Evolutionary conservation across 2,113 vertebrate species (phyloP).

Genomic region (Plecotus auritus): DNA sequence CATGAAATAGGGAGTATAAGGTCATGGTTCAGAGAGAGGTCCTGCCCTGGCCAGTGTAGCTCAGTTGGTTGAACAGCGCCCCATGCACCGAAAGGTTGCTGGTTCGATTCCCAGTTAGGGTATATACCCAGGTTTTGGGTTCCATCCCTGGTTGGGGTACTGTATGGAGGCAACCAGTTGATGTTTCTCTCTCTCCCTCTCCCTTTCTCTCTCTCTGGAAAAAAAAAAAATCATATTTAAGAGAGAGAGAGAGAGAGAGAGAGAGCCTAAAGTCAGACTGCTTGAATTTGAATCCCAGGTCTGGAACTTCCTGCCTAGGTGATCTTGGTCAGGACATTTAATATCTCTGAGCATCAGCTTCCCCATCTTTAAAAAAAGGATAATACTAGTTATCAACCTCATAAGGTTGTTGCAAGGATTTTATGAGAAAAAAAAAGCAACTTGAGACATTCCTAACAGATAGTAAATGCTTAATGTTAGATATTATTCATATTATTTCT

Average conservation of each 20-base stretch:
- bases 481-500: neutral
- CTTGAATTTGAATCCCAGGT: neutral
- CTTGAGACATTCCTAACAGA: neutral
- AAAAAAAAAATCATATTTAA: too few relatives aligned
- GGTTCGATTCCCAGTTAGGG: too few relatives aligned
- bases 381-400: neutral
- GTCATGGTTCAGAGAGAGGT: neutral
- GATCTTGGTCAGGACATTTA: neutral
- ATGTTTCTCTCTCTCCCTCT: too few relatives aligned
- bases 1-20: neutral
- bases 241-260: neutral
- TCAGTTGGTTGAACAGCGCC: too few relatives aligned
- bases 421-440: conserved; percentile 3
- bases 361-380: neutral
- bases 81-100: too few relatives aligned
- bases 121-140: too few relatives aligned
- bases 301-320: neutral
- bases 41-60: too few relatives aligned
- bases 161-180: too few relatives aligned
- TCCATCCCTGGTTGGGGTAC: too few relatives aligned
- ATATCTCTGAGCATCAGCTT: neutral
- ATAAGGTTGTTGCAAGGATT: neutral
- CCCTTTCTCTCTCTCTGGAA: too few relatives aligned
- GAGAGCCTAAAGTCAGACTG: neutral
- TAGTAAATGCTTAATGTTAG: neutral